Base-by-base conservation (phyloP, 2,888 invertebrate species). In the Oegoconia quadripuncta region DNA sequence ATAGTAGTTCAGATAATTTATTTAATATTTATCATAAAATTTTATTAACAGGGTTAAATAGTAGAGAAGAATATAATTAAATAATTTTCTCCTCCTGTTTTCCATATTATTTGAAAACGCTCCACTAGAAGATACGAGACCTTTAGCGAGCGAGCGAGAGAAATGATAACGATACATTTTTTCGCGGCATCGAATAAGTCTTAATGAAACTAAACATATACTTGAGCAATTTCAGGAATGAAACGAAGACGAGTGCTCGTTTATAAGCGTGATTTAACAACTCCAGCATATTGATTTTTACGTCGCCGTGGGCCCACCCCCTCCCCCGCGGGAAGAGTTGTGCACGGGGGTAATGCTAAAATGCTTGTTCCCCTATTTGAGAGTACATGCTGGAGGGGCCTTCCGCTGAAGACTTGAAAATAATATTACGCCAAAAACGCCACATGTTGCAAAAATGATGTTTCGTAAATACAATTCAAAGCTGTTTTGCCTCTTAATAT, bases 231-330 rank as follows among this genome's bases (percentile, higher is more conserved):
- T 84, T 86, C 70, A 83, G 83, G 72, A 83, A 81, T 79, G 81
- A 81, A 86, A 87, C 80, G 88, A 88, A 88, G 88, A 88, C 88
- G 88, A 88, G 87, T 87, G 79, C 84, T 87, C 87, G 84, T 87
- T 88, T 88, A 88, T 88, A 88, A 88, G 88, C 91, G 91, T 91
- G 92, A 91, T 92, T 92, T 92, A 91, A 91, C 91, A 91, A 91
- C 91, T 91, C 91, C 90, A 90, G 91, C 91, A 91, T 88, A 88
- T 89, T 88, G 88, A 88, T 88, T 88, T 88, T 88, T 88, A 88
- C 88, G 87, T 86, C 87, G 87, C 84, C 84, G 84, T 83, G 83
- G 84, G 84, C 79, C 83, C 78, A 71, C 77, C 81, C 81, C 76
- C 81, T 69, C 73, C 70, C 74, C 78, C 81, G 78, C 83, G 83